Conservation (phyloP, 1,140 invertebrate species). For the Mya arenaria region DNA sequence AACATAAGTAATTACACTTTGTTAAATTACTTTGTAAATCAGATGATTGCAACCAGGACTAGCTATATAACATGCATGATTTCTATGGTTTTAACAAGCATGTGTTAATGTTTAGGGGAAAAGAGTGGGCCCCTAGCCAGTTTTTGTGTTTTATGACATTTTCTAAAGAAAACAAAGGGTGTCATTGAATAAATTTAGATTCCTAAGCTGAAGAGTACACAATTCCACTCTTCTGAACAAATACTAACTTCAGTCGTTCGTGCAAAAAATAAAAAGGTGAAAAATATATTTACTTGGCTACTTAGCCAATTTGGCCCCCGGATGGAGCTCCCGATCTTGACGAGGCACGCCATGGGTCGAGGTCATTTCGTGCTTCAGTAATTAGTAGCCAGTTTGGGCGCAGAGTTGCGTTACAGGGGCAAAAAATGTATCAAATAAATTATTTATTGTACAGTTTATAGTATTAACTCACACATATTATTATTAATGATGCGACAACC, state of each 20-base stretch:
- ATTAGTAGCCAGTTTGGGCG: not conserved
- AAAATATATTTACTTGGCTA: not conserved
- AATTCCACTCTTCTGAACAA: not conserved
- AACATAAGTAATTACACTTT: not conserved
- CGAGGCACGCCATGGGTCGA: conserved; percentile 56
- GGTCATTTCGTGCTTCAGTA: conserved; percentile 4
- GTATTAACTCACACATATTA: not conserved
- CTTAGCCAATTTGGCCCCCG: conserved; percentile 16
- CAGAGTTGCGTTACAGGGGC: not conserved
- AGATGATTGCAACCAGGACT: no score
- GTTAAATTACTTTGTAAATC: no score
- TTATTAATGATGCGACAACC: not conserved
- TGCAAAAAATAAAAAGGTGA: not conserved
- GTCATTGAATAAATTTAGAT: not conserved
- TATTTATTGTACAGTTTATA: not conserved
- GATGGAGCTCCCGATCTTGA: not conserved
- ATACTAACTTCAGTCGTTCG: not conserved
- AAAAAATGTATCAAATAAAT: not conserved
- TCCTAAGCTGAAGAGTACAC: not conserved
- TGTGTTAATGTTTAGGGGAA: conserved; percentile 1
- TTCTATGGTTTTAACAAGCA: not conserved
- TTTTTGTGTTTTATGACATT: not conserved
- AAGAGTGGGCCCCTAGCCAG: not conserved
- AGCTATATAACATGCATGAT: not conserved
- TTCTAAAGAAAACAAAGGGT: not conserved